A percentile compares a stretch with the other conserved stretches of the same genome.
Conservation (phyloP, 2,888 invertebrate species). For the Sisyra terminalis region DNA sequence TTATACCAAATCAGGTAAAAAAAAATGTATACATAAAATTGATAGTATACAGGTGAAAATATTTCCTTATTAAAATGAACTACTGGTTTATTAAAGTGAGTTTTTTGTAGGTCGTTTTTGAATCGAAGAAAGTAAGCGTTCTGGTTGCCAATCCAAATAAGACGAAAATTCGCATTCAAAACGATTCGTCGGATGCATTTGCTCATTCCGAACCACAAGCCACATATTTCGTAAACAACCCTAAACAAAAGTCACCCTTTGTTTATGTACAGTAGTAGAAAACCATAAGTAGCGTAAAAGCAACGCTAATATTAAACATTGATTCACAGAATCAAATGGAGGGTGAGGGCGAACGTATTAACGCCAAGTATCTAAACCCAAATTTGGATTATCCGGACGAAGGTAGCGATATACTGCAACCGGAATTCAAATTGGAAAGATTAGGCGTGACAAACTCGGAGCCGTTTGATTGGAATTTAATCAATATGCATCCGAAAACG, state of each 20-base stretch:
- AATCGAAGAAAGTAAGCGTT: slow-evolving; percentile 50
- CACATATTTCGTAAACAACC: too few species aligned
- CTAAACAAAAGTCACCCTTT: too few species aligned
- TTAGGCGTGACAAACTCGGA: slow-evolving; percentile 38
- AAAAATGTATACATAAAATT: too few species aligned
- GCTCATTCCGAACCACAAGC: neutral
- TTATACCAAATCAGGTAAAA: slow-evolving; percentile 47
- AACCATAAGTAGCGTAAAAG: too few species aligned
- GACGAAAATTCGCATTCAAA: slow-evolving; percentile 40
- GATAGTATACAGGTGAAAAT: too few species aligned
- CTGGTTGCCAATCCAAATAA: slow-evolving; percentile 46
- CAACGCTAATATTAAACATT: too few species aligned
- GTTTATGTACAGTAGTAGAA: too few species aligned
- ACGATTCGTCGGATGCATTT: slow-evolving; percentile 15
- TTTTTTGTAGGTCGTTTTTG: slow-evolving; percentile 41
- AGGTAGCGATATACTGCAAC: slow-evolving; percentile 24
- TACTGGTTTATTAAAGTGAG: too few species aligned
- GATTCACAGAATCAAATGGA: neutral
- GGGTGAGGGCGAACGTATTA: neutral
- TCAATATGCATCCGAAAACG: slow-evolving; percentile 46
- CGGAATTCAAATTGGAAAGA: slow-evolving; percentile 32
- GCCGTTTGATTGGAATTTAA: slow-evolving; percentile 43
- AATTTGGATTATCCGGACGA: slow-evolving; percentile 14
- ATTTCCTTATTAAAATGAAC: too few species aligned
- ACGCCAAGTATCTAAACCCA: neutral